Evolutionary conservation across 2,888 invertebrate species (phyloP).

Genomic region (Morpho helenor): DNA sequence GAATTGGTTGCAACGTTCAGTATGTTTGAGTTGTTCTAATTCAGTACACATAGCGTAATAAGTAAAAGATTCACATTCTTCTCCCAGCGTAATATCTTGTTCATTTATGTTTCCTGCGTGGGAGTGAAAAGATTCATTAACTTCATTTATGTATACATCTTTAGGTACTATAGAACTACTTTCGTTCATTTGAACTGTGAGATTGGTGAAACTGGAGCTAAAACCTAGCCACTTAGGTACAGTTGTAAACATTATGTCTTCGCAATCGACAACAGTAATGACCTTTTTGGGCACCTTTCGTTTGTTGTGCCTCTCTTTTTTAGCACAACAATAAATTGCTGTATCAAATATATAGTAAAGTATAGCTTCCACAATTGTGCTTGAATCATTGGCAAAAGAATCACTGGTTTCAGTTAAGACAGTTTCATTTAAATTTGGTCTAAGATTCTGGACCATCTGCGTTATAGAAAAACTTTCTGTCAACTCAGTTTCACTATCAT

Average conservation of each 20-base stretch:
- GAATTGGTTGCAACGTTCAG: neutral
- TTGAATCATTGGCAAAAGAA: slow-evolving; percentile 34
- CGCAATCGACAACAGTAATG: slow-evolving; percentile 57
- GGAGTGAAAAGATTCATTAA: slow-evolving; percentile 1
- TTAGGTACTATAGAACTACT: neutral
- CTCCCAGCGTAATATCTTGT: slow-evolving; percentile 5
- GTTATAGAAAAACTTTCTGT: slow-evolving; percentile 50
- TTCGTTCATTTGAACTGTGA: too few species aligned
- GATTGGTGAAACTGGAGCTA: neutral
- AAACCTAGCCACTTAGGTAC: slow-evolving; percentile 37
- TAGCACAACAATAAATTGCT: slow-evolving; percentile 41
- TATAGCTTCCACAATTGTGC: slow-evolving; percentile 56
- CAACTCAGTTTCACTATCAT: slow-evolving; percentile 22
- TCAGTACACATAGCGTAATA: slow-evolving; percentile 12
- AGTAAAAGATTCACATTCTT: slow-evolving; percentile 11
- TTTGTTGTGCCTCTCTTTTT: slow-evolving; percentile 36
- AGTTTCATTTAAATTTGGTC: slow-evolving; percentile 47
- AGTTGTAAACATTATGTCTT: slow-evolving; percentile 63
- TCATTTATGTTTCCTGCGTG: neutral
- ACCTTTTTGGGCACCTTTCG: slow-evolving; percentile 41
- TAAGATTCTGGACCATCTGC: slow-evolving; percentile 52
- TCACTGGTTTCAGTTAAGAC: slow-evolving; percentile 48
- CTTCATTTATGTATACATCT: neutral
- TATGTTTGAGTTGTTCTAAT: slow-evolving; percentile 3
- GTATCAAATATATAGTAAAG: slow-evolving; percentile 57